Base-by-base conservation (phyloP, 2,888 invertebrate species). In the Rhyacophila evoluta region DNA sequence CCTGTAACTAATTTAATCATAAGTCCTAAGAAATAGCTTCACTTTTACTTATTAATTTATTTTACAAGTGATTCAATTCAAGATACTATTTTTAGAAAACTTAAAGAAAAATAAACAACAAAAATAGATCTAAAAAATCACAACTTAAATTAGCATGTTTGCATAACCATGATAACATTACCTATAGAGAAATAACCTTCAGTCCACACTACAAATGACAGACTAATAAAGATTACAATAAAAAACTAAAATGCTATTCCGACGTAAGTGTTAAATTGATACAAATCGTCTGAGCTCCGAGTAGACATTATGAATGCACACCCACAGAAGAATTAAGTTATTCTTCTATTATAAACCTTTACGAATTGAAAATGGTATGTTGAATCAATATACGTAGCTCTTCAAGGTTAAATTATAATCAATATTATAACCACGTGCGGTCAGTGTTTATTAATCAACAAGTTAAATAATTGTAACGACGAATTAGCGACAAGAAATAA, bases 351-450 rank as follows among this genome's bases (percentile, higher is more conserved):
- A 25, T 55, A 55, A 55, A 55, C 55, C 15, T 55, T 55, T 19
- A 19, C 19, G 55, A 55, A 55, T 19, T 55, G 71, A 76, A 76
- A 76, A 76, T 41, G 71, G 19, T 69, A 69, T 76, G 41, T 55
- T 72, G 37, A 77, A 77, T 77, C 77, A 68, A 77, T 77, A 77
- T 10, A 69, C 10, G 15, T 12, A 69, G 29, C 28, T 28, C 15
- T 25, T 39, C 77, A 77, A 77, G 77, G 77, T 77, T 77, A 72
- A 67, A 68, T 38, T 72, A 72, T 77, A 77, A 77, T 77, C 77
- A 55, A 77, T 77, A 67, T 67, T 28, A 27, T 67, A 73, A 29
- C 33, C 77, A 41, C 73, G 29, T 72, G 77, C 33, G 12, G 11
- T 6, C 37, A 55, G 10, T 69, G 69, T 69, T 28, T n/a, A n/a